These are phyloP conservation scores for Xanthorhoe designata DNA, from an alignment of 2,888 invertebrate genomes.

Conservation along the genomic window DNA sequence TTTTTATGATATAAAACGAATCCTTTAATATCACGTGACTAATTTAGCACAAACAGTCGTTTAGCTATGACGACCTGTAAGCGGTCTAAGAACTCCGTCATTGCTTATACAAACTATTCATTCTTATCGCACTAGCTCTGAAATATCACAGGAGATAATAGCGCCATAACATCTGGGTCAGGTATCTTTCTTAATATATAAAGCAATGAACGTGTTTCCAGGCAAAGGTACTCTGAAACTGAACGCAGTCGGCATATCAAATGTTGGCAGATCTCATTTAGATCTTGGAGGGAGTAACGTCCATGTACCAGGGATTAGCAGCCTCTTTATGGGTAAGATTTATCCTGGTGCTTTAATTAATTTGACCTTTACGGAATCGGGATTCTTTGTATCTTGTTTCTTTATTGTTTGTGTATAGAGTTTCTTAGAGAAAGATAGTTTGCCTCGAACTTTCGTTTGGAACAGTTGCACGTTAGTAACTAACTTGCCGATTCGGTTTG, in stretches of 20 bases:
- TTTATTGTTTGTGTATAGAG: neutral
- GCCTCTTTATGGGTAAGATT: constrained; percentile 65
- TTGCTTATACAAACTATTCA: too few relatives aligned
- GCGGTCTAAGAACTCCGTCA: too few relatives aligned
- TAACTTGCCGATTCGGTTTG: neutral
- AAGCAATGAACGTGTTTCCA: constrained; percentile 46
- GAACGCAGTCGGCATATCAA: constrained; percentile 70
- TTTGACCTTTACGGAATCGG: neutral
- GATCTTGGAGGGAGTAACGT: constrained; percentile 61
- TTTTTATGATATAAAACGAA: too few relatives aligned
- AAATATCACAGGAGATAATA: neutral
- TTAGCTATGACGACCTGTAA: too few relatives aligned
- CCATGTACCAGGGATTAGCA: constrained; percentile 62
- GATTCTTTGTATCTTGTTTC: neutral
- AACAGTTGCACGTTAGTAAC: neutral
- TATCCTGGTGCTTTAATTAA: neutral
- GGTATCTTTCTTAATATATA: neutral
- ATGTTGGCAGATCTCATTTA: constrained; percentile 66
- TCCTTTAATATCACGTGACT: too few relatives aligned
- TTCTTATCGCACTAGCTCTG: too few relatives aligned
- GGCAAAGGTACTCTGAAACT: constrained; percentile 65
- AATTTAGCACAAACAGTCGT: too few relatives aligned
- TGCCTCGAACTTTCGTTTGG: neutral
- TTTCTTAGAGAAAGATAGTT: neutral
- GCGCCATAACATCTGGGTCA: neutral